A percentile compares a stretch with the other conserved stretches of the same genome.
These are phyloP conservation scores for Synergus umbraculus DNA, from an alignment of 2,888 invertebrate genomes.

Conservation along the genomic window DNA sequence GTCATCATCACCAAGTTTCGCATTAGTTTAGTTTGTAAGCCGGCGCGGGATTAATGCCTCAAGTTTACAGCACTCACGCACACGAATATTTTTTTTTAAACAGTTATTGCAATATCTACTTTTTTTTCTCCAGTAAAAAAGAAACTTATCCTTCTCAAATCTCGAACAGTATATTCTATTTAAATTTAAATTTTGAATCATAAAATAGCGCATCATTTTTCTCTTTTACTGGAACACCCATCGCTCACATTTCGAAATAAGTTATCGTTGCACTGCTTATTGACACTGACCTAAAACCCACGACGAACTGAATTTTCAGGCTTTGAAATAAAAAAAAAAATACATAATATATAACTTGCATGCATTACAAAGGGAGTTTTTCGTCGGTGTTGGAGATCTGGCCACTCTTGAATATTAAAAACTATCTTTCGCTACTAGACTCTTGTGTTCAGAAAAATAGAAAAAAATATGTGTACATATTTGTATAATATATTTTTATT, in stretches of 20 bases:
- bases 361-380: constrained; percentile 47
- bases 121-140: constrained; percentile 14
- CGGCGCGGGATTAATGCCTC: constrained; percentile 34
- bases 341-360: constrained; percentile 30
- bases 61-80: constrained; percentile 23
- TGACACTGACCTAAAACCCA: constrained; percentile 32
- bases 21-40: constrained; percentile 11
- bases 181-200: not conserved
- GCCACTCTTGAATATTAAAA: constrained; percentile 68
- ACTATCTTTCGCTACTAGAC: constrained; percentile 28
- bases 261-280: constrained; percentile 39
- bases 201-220: constrained; percentile 8
- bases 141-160: not conserved
- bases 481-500: constrained; percentile 42
- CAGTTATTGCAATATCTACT: constrained; percentile 7
- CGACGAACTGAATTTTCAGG: constrained; percentile 11
- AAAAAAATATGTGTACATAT: not conserved
- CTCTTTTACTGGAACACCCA: constrained; percentile 34
- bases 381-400: constrained; percentile 73
- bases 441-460: constrained; percentile 35
- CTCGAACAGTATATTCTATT: not conserved
- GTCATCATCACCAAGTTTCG: constrained; percentile 28
- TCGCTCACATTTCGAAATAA: constrained; percentile 40
- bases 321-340: constrained; percentile 24
- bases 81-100: constrained; percentile 15